Conservation (phyloP, 2,888 invertebrate genomes). For the Cryptocheilus praepositus region DNA sequence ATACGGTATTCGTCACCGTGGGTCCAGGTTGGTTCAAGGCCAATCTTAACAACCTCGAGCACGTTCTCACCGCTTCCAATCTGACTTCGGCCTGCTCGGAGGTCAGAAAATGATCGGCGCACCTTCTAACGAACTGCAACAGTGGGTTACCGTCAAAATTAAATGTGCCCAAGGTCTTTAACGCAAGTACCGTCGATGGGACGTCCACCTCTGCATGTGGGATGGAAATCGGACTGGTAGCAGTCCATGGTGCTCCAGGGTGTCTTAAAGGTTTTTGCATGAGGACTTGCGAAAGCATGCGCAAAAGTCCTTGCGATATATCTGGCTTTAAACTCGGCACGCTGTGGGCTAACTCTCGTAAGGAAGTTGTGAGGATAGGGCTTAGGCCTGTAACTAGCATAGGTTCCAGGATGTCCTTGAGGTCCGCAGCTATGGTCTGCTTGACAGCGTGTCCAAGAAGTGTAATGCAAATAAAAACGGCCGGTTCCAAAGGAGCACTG, state of each 20-base stretch:
- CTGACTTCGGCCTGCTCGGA: constrained; percentile 94
- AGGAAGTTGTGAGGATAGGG: constrained; percentile 91
- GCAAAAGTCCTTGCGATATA: constrained; percentile 94
- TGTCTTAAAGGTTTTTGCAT: constrained; percentile 91
- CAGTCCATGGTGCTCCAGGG: constrained; percentile 82
- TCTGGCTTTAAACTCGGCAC: constrained; percentile 91
- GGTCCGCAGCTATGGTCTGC: constrained; percentile 84
- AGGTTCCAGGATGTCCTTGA: constrained; percentile 89
- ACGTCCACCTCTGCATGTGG: constrained; percentile 80
- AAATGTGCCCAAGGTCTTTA: constrained; percentile 92
- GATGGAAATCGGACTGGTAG: constrained; percentile 76
- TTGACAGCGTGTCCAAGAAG: constrained; percentile 92
- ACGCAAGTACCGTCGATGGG: constrained; percentile 90
- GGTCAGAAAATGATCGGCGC: constrained; percentile 92
- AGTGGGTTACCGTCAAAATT: constrained; percentile 95
- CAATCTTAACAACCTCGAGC: constrained; percentile 90
- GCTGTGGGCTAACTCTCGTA: constrained; percentile 91
- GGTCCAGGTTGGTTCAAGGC: constrained; percentile 87
- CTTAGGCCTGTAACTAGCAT: constrained; percentile 96
- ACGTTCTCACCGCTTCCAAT: constrained; percentile 95
- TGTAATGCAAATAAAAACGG: constrained; percentile 95
- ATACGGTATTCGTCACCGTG: constrained; percentile 91
- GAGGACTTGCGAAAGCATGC: constrained; percentile 89
- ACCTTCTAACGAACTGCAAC: constrained; percentile 93
- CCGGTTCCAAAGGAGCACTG: constrained; percentile 83